Evolutionary conservation across 2,888 invertebrate species (phyloP).

Genomic region (Micropterix aruncella): DNA sequence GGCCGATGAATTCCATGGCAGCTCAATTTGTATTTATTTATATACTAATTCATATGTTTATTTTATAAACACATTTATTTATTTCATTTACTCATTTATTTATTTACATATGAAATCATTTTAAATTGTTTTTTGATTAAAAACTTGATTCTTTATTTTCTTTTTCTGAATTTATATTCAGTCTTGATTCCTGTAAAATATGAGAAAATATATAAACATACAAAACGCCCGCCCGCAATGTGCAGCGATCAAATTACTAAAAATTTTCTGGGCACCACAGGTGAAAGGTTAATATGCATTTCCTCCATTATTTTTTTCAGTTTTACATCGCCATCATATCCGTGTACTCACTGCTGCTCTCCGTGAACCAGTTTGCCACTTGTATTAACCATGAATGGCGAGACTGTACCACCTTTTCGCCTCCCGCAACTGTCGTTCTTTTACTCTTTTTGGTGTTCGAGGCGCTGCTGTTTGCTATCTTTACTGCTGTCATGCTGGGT

Average conservation of each 20-base stretch:
- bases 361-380: slow-evolving; percentile 84
- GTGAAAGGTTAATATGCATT: too few relatives aligned
- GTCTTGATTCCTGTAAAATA: slow-evolving; percentile 3
- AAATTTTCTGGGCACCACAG: too few relatives aligned
- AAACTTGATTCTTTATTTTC: not conserved
- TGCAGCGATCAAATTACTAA: slow-evolving; percentile 3
- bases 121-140: not conserved
- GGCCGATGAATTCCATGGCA: too few relatives aligned
- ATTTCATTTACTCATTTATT: too few relatives aligned
- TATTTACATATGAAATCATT: too few relatives aligned
- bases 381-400: slow-evolving; percentile 93
- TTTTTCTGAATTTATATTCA: slow-evolving; percentile 5
- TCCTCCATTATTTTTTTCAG: slow-evolving; percentile 39
- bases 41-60: too few relatives aligned
- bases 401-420: slow-evolving; percentile 84
- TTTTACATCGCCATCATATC: slow-evolving; percentile 97
- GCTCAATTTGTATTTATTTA: too few relatives aligned
- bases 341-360: slow-evolving; percentile 80
- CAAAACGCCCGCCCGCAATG: too few relatives aligned
- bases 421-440: slow-evolving; percentile 90
- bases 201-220: too few relatives aligned
- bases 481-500: slow-evolving; percentile 94
- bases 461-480: slow-evolving; percentile 91
- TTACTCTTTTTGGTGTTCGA: slow-evolving; percentile 86
- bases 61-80: too few relatives aligned